These are phyloP conservation scores for Ennomos fuscantarius DNA, from an alignment of 2,888 invertebrate species.

Conservation along the genomic window DNA sequence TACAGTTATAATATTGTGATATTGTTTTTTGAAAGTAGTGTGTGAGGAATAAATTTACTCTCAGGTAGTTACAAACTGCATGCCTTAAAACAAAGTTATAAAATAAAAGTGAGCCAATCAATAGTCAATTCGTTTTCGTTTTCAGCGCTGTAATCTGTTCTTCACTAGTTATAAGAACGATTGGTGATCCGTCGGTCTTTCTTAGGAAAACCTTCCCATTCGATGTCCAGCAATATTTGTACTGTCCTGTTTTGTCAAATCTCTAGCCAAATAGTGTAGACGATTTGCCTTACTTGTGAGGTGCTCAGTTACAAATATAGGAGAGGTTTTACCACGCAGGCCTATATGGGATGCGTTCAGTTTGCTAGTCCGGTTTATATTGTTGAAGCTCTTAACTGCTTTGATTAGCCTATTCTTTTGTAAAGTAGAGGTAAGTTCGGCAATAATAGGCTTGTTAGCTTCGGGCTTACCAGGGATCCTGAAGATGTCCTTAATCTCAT, in stretches of 20 bases:
- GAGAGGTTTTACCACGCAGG: slow-evolving; percentile 1
- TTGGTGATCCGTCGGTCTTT: not conserved
- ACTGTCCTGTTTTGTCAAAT: slow-evolving; percentile 4
- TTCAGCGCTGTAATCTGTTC: not conserved
- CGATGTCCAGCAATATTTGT: slow-evolving; percentile 1
- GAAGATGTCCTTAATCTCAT: slow-evolving; percentile 8
- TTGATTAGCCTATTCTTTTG: slow-evolving; percentile 4
- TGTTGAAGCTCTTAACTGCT: slow-evolving; percentile 9
- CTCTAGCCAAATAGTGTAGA: slow-evolving; percentile 6
- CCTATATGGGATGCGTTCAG: slow-evolving; percentile 6
- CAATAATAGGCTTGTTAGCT: slow-evolving; percentile 9
- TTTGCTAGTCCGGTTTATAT: not conserved
- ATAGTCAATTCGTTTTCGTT: not conserved
- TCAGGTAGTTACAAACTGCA: no score
- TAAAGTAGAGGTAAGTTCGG: slow-evolving; percentile 8
- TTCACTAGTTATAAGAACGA: not conserved
- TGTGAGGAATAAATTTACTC: no score
- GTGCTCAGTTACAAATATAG: slow-evolving; percentile 6
- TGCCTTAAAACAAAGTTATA: not conserved
- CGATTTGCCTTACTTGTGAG: slow-evolving; percentile 8
- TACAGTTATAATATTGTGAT: no score
- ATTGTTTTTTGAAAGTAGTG: no score
- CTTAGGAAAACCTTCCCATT: not conserved
- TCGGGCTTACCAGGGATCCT: slow-evolving; percentile 8
- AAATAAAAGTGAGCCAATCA: not conserved